Evolutionary conservation across 2,888 invertebrate genomes (phyloP).

Genomic region (Petrophora chlorosata): DNA sequence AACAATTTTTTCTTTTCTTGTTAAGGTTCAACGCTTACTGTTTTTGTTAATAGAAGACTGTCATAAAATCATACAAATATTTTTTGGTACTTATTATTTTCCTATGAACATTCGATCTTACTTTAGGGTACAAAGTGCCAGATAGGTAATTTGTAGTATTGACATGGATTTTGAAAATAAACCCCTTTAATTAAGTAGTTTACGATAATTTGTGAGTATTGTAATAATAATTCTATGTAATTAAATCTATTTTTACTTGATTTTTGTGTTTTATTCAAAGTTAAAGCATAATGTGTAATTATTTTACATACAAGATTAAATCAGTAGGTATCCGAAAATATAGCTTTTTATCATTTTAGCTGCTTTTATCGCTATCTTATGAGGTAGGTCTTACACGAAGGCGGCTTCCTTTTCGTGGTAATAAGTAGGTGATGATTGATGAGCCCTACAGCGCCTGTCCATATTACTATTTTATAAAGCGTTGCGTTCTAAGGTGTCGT

Average conservation of each 20-base stretch:
- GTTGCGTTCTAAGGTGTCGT: too few species aligned
- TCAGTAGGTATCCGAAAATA: too few species aligned
- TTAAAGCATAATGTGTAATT: too few species aligned
- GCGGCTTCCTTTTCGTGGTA: too few species aligned
- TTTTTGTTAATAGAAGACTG: background rate
- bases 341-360: too few species aligned
- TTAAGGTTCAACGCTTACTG: background rate
- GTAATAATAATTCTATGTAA: slow-evolving; percentile 56
- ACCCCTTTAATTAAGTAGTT: slow-evolving; percentile 49
- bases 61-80: background rate
- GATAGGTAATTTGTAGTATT: slow-evolving; percentile 40
- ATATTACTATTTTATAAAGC: too few species aligned
- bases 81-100: background rate
- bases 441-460: too few species aligned
- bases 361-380: too few species aligned
- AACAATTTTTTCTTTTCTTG: background rate
- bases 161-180: slow-evolving; percentile 40
- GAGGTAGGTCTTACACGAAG: too few species aligned
- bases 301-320: too few species aligned
- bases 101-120: background rate
- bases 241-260: slow-evolving; percentile 74
- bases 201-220: slow-evolving; percentile 54
- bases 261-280: slow-evolving; percentile 23
- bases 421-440: too few species aligned
- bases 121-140: slow-evolving; percentile 54